Base-by-base conservation (phyloP, 2,797 vertebrate genomes). In the Loriculus beryllinus region DNA sequence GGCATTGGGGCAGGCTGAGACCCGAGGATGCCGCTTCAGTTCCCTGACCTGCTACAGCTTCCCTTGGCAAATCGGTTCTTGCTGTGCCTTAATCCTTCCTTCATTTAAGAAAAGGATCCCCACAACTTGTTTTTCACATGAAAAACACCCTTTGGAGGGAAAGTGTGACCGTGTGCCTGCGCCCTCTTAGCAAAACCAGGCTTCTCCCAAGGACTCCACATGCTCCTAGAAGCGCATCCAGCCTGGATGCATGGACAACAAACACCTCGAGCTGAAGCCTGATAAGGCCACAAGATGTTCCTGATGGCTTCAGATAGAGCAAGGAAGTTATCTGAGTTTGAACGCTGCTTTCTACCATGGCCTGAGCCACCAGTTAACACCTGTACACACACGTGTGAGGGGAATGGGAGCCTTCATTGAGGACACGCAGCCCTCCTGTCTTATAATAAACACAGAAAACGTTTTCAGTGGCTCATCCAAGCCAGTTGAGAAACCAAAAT, bases 301-400 rank as follows among this genome's bases (percentile, higher is more conserved):
- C 81, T 14, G 60, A 52, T 14, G 3, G 28, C 60, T 74, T 59
- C 68, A 20, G 60, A 3, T 1, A 19, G 54, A 67, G 68, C 49
- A 25, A 43, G 17, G 5, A 57, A 42, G 31, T 33, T 25, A 42
- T 31, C 63, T 33, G 0, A 7, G 19, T 39, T 70, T 25, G 42
- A 86, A 16, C 7, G 2, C 12, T 4, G 7, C 65, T 74, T 59
- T 48, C 56, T 23, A 14, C 14, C 42, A 16, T 0, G 1, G 13
- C 47, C 76, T 3, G 47, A 83, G 69, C 77, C n/a, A 18, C 9
- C 63, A 7, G n/a, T 4, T 26, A 33, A 19, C 2, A 26, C 63
- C 26, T 2, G 31, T 26, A 33, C 0, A 0, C 3, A 1, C 19
- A 10, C 1, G 37, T 5, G 48, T 2, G 39, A 22, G 12, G 22